Evolutionary conservation across 2,888 invertebrate genomes (phyloP), one percentile per base, ranked within the genome.

Genomic region (Agrotis exclamationis): DNA sequence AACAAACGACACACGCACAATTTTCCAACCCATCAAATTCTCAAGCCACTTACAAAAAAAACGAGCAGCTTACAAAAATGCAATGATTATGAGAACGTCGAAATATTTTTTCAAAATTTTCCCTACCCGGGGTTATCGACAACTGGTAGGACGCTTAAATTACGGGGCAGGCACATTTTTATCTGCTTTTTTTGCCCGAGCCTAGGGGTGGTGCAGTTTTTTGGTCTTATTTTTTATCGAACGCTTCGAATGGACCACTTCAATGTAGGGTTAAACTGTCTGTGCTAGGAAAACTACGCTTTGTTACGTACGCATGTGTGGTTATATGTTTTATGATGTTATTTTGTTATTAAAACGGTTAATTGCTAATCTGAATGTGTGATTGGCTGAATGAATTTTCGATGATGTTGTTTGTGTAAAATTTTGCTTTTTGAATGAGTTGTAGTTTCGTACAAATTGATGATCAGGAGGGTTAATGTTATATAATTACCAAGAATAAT

Each of bases 61-160:
- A 39, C 39, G 4, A 53, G 0, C 48, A 44, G 47, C 63, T 50
- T 56, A 72, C 45, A 76, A 67, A 70, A 76, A 54, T 54, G 58
- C 77, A 77, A 81, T 72, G 75, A 83, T 84, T 70, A 83, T 74
- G 76, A 72, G 69, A 74, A 82, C 79, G 67, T 70, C 44, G 82
- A 76, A 86, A 86, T 85, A 86, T 77, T 84, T 82, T 82, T 82
- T 76, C 78, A 84, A 81, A 85, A 70, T 75, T 75, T 82, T 39
- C 11, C 78, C 85, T 81, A 87, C 91, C 92, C 85, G 85, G 82
- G 91, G 93, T 93, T 94, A 93, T 90, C 91, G 92, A 92, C 94
- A 91, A 91, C 94, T 93, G 93, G 92, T 91, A 91, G 92, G 91
- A 92, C 94, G 94, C 91, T 94, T 95, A 96, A 95, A 96, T 95